Base-by-base conservation (phyloP, 2,888 invertebrate species). In the Tanytarsus gracilentus region DNA sequence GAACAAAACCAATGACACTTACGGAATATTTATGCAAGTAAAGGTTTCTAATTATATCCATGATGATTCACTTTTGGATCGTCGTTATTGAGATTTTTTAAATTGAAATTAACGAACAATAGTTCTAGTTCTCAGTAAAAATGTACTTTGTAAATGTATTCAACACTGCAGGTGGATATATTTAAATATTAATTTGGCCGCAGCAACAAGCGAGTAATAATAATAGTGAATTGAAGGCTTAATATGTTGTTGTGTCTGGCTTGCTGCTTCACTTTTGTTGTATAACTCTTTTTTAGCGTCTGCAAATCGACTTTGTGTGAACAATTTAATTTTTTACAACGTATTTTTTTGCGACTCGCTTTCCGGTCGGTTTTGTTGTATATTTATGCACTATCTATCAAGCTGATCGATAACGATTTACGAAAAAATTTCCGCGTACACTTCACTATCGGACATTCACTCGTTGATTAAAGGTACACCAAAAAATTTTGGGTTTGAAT, bases 11-110 rank as follows among this genome's bases (percentile, higher is more conserved):
- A 27, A 23, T 48, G 39, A 56, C 18, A 60, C 60, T 60, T 23
- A 60, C 60, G 26, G 60, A 60, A 60, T 60, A 60, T 60, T 60
- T 60, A 48, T 60, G 60, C 60, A 60, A 39, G 50, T 60, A 50
- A 8, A 60, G 36, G 21, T 60, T 60, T 36, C 50, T 60, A 16
- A 58, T 39, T 26, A 58, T 58, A 40, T 58, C 58, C 58, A 58
- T 58, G 27, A 49, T 44, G 44, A 44, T 44, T 44, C 44, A 44
- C 16, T 44, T 44, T 9, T 44, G 9, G 18, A 44, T 33, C n/a
- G n/a, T n/a, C n/a, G n/a, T 33, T 33, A 33, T 44, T 44, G 8
- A 18, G 16, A 18, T 44, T 44, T 44, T 40, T 40, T 14, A 16
- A 44, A 44, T 9, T 16, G 5, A 2, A n/a, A n/a, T n/a, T n/a